Evolutionary conservation across 2,888 invertebrate genomes (phyloP).

Genomic region (Bimastos eiseni): DNA sequence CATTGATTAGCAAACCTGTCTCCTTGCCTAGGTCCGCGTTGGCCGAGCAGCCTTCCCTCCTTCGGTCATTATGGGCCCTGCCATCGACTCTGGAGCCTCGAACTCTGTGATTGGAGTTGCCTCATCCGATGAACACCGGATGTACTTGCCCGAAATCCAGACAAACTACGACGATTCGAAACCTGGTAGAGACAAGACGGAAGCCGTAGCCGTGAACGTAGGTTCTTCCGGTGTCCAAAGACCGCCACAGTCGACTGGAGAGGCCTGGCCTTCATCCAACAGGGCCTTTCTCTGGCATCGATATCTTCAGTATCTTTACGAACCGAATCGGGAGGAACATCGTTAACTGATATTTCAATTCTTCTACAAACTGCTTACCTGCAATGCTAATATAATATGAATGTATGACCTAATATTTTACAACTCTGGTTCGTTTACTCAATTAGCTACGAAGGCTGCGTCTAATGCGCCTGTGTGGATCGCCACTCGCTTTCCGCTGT

Average conservation of each 20-base stretch:
- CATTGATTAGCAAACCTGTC: neutral
- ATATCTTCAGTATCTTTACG: conserved; percentile 8
- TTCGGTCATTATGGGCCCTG: neutral
- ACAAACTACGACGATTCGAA: neutral
- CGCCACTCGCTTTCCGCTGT: too few species aligned
- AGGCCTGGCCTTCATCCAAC: neutral
- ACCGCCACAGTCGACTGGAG: neutral
- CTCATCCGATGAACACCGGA: neutral
- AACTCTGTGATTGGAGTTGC: neutral
- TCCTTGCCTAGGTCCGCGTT: neutral
- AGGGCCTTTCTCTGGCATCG: neutral
- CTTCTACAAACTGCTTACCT: neutral
- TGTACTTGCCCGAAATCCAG: neutral
- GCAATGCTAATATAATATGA: neutral
- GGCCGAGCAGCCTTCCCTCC: neutral
- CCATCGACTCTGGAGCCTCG: neutral
- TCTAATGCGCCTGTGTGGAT: too few species aligned
- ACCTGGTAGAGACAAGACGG: neutral
- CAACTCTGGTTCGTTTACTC: too few species aligned
- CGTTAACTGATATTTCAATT: neutral
- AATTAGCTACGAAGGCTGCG: too few species aligned
- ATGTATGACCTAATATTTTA: too few species aligned
- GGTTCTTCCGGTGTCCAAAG: neutral
- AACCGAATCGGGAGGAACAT: neutral
- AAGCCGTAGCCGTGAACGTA: neutral